These are phyloP conservation scores for Eudyptes chrysolophus DNA, from an alignment of 2,113 vertebrate genomes.

Conservation along the genomic window DNA sequence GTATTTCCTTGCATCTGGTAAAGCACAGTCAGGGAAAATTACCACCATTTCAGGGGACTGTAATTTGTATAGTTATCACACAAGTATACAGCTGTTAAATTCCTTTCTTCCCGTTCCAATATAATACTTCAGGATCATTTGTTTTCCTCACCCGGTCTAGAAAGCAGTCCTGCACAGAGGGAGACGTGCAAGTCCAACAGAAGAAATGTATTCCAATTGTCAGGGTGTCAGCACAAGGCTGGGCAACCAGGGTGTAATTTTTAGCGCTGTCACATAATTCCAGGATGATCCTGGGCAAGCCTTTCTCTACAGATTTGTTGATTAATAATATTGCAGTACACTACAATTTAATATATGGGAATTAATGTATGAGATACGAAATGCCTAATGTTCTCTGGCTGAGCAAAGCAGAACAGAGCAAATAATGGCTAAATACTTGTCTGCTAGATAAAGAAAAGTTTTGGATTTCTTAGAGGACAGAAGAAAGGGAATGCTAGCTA, in stretches of 20 bases:
- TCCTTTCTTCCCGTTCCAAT: background rate
- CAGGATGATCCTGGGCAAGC: background rate
- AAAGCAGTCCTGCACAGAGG: no score
- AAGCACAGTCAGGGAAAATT: background rate
- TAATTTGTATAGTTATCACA: background rate
- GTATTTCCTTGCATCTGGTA: background rate
- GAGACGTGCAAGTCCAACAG: fast-evolving
- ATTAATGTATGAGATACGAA: background rate
- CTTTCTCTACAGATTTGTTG: background rate
- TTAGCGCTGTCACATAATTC: background rate
- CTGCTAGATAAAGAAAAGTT: background rate
- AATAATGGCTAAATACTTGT: background rate
- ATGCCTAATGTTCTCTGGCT: background rate
- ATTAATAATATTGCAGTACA: background rate
- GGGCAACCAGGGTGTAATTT: background rate
- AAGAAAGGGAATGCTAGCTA: background rate
- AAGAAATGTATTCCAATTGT: background rate
- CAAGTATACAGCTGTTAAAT: background rate
- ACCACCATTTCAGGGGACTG: background rate
- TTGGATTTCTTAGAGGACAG: background rate
- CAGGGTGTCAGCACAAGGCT: background rate
- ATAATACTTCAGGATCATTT: background rate
- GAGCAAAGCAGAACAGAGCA: background rate
- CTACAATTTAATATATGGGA: background rate
- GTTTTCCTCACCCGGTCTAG: background rate